A percentile compares a stretch with the other conserved stretches of the same genome.
Evolutionary conservation across 2,888 invertebrate species (phyloP).

Genomic region (Pyrgus malvae): DNA sequence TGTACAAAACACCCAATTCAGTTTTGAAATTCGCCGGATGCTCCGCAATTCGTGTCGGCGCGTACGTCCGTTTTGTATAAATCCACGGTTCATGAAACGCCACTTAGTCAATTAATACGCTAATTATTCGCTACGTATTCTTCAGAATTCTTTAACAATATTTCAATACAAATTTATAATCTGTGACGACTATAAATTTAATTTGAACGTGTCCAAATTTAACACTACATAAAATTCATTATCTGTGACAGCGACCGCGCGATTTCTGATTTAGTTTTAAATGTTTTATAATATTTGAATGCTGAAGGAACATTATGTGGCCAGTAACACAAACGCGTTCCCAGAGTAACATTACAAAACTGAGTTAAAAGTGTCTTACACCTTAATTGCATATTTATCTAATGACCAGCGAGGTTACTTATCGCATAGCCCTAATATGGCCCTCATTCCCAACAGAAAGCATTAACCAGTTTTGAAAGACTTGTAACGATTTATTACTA

Average conservation of each 20-base stretch:
- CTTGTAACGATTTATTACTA: constrained; percentile 45
- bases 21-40: constrained; percentile 68
- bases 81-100: constrained; percentile 34
- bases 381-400: constrained; percentile 73
- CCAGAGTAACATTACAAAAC: constrained; percentile 34
- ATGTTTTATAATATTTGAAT: constrained; percentile 9
- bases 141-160: not conserved
- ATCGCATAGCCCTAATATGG: constrained; percentile 63
- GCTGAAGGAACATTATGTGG: not conserved
- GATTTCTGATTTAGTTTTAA: constrained; percentile 8
- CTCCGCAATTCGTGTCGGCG: constrained; percentile 50
- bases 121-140: constrained; percentile 8
- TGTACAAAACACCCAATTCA: constrained; percentile 50
- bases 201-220: constrained; percentile 3
- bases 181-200: not conserved
- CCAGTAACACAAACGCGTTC: constrained; percentile 25
- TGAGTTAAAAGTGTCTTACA: constrained; percentile 40
- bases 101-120: constrained; percentile 29
- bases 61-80: constrained; percentile 39
- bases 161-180: not conserved
- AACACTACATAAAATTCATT: not conserved
- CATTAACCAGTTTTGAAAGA: constrained; percentile 44
- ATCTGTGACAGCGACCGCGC: not conserved
- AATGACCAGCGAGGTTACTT: constrained; percentile 53
- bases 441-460: constrained; percentile 33